phyloP scores from a whole-genome alignment of 2,113 vertebrate species.

The Romanogobio albipinnatus region DNA sequence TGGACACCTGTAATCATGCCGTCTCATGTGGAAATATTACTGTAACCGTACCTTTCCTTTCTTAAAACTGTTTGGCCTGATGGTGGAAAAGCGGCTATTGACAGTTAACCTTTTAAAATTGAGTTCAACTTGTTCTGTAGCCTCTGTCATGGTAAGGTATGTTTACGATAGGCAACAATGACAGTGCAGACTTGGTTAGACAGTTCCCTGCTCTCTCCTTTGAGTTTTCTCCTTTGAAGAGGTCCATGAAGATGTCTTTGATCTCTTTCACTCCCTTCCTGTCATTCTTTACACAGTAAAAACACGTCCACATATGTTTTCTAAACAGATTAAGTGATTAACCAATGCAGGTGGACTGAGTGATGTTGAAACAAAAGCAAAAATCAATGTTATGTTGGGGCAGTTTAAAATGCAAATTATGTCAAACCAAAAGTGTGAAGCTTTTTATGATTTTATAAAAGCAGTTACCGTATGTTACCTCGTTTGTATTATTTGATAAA shows the following conservation, averaged over 20 bases:
- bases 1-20: background rate
- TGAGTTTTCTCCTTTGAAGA: background rate
- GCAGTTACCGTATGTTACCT: background rate
- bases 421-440: background rate
- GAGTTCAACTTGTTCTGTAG: background rate
- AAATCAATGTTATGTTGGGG: no score
- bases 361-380: background rate
- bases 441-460: background rate
- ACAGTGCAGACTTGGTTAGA: background rate
- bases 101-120: slow-evolving; percentile 1
- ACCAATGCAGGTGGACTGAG: background rate
- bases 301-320: background rate
- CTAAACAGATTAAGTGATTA: background rate
- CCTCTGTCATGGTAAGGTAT: background rate
- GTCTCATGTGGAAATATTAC: no score
- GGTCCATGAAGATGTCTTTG: background rate
- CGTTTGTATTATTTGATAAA: background rate
- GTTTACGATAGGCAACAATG: slow-evolving; percentile 15
- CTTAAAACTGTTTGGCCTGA: no score
- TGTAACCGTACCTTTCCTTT: no score
- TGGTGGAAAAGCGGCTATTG: background rate
- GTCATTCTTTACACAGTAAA: background rate
- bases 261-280: background rate
- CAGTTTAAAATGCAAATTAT: no score
- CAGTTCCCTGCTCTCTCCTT: slow-evolving; percentile 2